Evolutionary conservation across 2,797 vertebrate genomes (phyloP), one percentile per base, ranked within the genome.

Genomic region (Centroberyx gerrardi): DNA sequence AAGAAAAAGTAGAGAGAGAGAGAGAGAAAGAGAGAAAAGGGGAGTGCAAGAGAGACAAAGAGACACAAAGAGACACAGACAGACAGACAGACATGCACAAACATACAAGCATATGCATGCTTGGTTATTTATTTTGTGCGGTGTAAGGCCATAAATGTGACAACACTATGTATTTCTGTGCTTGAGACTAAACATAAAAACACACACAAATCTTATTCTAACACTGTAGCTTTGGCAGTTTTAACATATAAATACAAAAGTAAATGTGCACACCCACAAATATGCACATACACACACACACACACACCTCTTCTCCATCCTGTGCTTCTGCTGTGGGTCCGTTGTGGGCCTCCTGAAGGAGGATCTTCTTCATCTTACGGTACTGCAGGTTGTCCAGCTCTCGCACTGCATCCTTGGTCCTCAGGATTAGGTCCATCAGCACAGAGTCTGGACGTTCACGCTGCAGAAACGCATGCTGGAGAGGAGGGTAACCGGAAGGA

Each of bases 341-440:
- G 9, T 99, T 99, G 90, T 98, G 97, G 8, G 97, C 96, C 93
- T 99, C 98, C 90, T 99, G 97, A 74, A 97, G 97, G 46, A 98
- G 96, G 73, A 98, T 97, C 92, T 97, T 98, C 95, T 98, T 98
- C 97, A 98, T 98, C 88, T 98, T 98, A 40, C 97, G 96, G 84
- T 98, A 98, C 88, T 98, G 97, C 81, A 98, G 87, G 89, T 98
- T 98, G 90, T 98, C 97, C 64, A 98, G 91, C 87, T 98, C 97
- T 75, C 97, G 92, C 68, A 98, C 97, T 0, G 98, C 98, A 85
- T 99, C 97, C 92, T 99, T 99, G 84, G 98, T 99, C 89, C 98
- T 96, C 93, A 97, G 97, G 87, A 99, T 99, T 63, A 99, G 95
- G 92, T 99, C 98, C 94, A 98, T 97, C 90, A 99, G 95, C 89